Conservation (phyloP, 1,140 invertebrate species). For the Drosophila sulfurigaster region DNA sequence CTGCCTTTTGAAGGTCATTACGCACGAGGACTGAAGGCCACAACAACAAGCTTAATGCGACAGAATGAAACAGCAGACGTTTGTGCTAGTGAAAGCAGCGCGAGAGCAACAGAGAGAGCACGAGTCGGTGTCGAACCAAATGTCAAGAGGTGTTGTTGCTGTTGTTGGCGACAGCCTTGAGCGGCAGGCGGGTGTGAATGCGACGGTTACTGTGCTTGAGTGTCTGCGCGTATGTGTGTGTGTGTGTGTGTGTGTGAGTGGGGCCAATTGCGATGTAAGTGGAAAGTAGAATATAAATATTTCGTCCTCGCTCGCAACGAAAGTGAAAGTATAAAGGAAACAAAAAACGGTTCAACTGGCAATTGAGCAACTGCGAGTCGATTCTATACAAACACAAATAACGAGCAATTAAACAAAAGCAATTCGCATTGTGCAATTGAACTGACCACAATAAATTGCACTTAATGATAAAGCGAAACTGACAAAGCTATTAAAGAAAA, state of each 20-base stretch:
- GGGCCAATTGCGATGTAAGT: slow-evolving; percentile 1
- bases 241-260: slow-evolving; percentile 4
- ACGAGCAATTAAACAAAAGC: background rate
- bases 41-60: slow-evolving; percentile 1
- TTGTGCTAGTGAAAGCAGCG: background rate
- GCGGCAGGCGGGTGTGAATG: background rate
- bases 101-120: background rate
- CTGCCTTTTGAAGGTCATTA: slow-evolving; percentile 75
- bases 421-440: background rate
- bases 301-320: slow-evolving; percentile 12
- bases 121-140: slow-evolving; percentile 23
- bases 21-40: slow-evolving; percentile 61
- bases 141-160: slow-evolving; percentile 37
- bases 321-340: slow-evolving; percentile 30
- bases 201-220: background rate
- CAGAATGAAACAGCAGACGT: slow-evolving; percentile 5
- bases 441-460: background rate
- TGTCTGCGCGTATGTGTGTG: background rate
- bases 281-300: slow-evolving; percentile 1
- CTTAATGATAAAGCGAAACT: background rate
- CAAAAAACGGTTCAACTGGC: background rate
- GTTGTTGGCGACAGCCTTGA: slow-evolving; percentile 27
- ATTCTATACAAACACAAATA: background rate
- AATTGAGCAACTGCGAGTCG: background rate
- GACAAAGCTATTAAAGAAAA: too few species aligned